Evolutionary conservation across 2,888 invertebrate genomes (phyloP).

Genomic region (Gari tellinella): DNA sequence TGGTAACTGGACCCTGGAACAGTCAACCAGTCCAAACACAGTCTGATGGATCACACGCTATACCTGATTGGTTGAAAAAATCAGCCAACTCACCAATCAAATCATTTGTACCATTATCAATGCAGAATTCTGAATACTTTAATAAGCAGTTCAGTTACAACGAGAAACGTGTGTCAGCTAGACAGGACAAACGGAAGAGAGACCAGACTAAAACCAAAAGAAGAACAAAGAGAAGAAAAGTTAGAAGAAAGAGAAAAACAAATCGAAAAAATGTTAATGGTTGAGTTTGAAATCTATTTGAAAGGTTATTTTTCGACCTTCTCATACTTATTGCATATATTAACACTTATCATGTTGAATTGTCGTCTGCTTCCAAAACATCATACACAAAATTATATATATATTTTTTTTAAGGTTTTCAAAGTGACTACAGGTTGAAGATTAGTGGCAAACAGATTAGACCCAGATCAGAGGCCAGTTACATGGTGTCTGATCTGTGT

Average conservation of each 20-base stretch:
- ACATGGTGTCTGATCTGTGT: no score
- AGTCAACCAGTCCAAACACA: constrained; percentile 15
- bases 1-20: constrained; percentile 60
- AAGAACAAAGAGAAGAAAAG: constrained; percentile 35
- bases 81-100: constrained; percentile 54
- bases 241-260: constrained; percentile 26
- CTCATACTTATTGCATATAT: no score
- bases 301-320: no score
- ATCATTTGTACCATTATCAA: constrained; percentile 55
- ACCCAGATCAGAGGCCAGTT: no score
- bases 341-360: no score
- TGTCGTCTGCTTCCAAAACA: no score
- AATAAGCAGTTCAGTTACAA: constrained; percentile 52
- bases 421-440: no score
- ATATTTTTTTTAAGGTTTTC: no score
- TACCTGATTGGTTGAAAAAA: constrained; percentile 52
- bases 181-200: constrained; percentile 46
- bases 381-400: no score
- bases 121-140: constrained; percentile 55
- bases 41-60: constrained; percentile 16
- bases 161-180: constrained; percentile 35
- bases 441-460: no score
- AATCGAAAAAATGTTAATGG: not conserved
- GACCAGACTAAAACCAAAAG: constrained; percentile 11
- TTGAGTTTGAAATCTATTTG: no score